phyloP scores from a whole-genome alignment of 2,113 vertebrate species.

The Saguinus imperator region DNA sequence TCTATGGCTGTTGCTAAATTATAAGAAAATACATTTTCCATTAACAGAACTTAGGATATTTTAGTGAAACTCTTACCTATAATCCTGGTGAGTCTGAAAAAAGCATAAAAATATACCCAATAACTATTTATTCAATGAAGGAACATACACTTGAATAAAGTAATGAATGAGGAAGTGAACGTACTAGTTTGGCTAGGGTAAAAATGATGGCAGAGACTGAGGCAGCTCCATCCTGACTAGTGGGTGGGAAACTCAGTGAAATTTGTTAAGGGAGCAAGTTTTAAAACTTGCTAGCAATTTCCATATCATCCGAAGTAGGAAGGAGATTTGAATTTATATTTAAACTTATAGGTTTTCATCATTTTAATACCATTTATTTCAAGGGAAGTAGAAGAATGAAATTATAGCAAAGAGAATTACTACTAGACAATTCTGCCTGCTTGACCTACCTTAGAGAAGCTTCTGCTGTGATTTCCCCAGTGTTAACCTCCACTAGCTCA shows the following conservation, averaged over 20 bases:
- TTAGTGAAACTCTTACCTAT: neutral
- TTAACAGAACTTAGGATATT: neutral
- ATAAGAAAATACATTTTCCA: neutral
- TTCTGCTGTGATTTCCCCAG: neutral
- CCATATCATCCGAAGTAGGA: neutral
- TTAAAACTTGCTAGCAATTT: neutral
- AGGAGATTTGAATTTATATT: neutral
- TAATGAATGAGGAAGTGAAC: neutral
- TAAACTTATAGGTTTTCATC: neutral
- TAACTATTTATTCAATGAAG: neutral
- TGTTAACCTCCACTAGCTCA: neutral
- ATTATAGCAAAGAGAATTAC: neutral
- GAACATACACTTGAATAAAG: neutral
- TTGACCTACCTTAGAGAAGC: neutral
- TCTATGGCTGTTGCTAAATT: neutral
- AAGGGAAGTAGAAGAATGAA: neutral
- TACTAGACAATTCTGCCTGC: neutral
- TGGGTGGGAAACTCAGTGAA: neutral
- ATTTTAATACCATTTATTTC: slow-evolving; percentile 24
- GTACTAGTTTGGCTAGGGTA: neutral
- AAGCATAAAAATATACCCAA: neutral
- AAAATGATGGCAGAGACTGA: neutral
- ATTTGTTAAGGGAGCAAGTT: neutral
- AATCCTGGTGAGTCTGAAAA: neutral
- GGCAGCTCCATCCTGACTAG: neutral